Evolutionary conservation across 2,888 invertebrate genomes (phyloP).

Genomic region (Globia sparganii): DNA sequence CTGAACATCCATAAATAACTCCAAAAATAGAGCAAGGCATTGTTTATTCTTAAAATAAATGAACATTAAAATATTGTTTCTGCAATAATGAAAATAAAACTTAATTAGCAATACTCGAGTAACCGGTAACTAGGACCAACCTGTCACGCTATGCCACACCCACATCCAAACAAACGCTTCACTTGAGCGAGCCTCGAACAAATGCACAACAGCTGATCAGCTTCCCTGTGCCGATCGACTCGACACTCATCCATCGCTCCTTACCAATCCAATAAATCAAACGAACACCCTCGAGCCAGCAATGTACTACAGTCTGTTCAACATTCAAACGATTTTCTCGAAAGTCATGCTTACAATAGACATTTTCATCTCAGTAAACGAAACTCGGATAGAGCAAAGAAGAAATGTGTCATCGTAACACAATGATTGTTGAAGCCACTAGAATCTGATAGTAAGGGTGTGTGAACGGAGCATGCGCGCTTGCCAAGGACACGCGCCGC

Average conservation of each 20-base stretch:
- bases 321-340: constrained; percentile 23
- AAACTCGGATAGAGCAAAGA: constrained; percentile 73
- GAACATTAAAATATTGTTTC: constrained; percentile 2
- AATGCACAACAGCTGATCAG: constrained; percentile 63
- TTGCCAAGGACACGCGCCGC: constrained; percentile 86
- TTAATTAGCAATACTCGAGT: constrained; percentile 41
- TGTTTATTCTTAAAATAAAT: constrained; percentile 5
- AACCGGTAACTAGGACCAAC: constrained; percentile 68
- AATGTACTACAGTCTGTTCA: constrained; percentile 45
- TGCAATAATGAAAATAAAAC: constrained; percentile 11
- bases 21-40: background rate
- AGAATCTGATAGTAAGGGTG: constrained; percentile 84
- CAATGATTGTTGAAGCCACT: constrained; percentile 78
- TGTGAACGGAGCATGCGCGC: constrained; percentile 83
- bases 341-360: constrained; percentile 52
- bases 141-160: constrained; percentile 80
- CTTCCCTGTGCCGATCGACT: constrained; percentile 58
- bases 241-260: constrained; percentile 62
- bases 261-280: constrained; percentile 34
- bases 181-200: constrained; percentile 61
- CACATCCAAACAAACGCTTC: constrained; percentile 67
- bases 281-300: constrained; percentile 34
- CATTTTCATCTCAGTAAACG: constrained; percentile 60
- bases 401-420: constrained; percentile 78
- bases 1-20: background rate